Evolutionary conservation across 2,888 invertebrate species (phyloP), one percentile per base, ranked within the genome.

Genomic region (Acheta domesticus): DNA sequence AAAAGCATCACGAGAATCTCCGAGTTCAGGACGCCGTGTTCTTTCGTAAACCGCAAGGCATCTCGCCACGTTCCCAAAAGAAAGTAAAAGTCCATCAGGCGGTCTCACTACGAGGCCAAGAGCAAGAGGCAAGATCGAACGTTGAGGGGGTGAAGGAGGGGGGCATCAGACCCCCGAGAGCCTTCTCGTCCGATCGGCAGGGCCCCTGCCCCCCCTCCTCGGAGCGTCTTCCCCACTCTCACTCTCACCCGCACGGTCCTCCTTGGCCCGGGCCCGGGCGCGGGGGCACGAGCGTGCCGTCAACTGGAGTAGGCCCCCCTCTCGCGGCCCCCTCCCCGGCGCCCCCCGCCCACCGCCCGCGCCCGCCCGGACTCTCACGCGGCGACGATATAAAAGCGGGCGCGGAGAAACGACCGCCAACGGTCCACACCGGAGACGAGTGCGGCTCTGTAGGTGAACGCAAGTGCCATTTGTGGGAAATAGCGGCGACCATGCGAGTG

Each of bases 401-500:
- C 62, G 62, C 62, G 4, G 62, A 19, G 62, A 14, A n/a, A 62
- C 62, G 62, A 5, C 62, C n/a, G 62, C 62, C n/a, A 62, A 19
- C 62, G 62, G 62, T 62, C 62, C 62, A 62, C 62, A 62, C n/a
- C 62, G 62, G n/a, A 62, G 62, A 62, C 62, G 62, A 62, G 62
- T 62, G 62, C 62, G 62, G 62, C 62, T 62, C n/a, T 19, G 62
- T 62, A 19, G 16, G 62, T 62, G 62, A 19, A 62, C 62, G n/a
- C 62, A 62, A 62, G 62, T 62, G 62, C 62, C 62, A 62, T 62
- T 62, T 62, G 62, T 62, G 62, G 62, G 36, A 36, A 62, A 62
- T 62, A 19, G n/a, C 62, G 16, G 62, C 62, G 14, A 62, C 76
- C 76, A 79, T 79, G 79, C 75, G 79, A 79, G 79, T 79, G 79